These are phyloP conservation scores for Henicopernis longicauda DNA, from an alignment of 2,113 vertebrate species.

Conservation along the genomic window DNA sequence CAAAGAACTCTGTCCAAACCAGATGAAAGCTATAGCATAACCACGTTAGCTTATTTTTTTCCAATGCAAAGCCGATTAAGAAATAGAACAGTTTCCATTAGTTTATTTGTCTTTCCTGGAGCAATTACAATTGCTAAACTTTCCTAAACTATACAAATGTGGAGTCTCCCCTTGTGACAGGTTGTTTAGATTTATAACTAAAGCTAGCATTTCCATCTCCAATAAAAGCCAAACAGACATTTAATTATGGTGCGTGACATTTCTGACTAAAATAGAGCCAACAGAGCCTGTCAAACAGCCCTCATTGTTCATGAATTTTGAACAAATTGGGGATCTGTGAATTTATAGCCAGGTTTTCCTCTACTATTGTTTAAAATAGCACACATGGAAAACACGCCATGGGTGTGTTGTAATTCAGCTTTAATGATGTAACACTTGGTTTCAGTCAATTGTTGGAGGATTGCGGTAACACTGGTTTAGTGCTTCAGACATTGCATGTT, in stretches of 20 bases:
- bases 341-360: constrained; percentile 76
- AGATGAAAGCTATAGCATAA: constrained; percentile 47
- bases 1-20: neutral
- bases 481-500: constrained; percentile 74
- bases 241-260: constrained; percentile 84
- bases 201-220: constrained; percentile 69
- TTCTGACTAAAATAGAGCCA: constrained; percentile 85
- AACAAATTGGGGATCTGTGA: constrained; percentile 75
- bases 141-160: constrained; percentile 63
- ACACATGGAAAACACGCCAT: constrained; percentile 78
- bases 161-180: constrained; percentile 63
- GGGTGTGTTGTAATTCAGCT: constrained; percentile 73
- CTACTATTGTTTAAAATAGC: constrained; percentile 75
- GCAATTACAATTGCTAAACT: constrained; percentile 67
- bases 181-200: constrained; percentile 75
- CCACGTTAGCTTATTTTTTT: constrained; percentile 40
- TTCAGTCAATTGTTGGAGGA: constrained; percentile 76
- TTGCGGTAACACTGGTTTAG: constrained; percentile 68
- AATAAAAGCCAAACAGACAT: constrained; percentile 71
- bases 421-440: constrained; percentile 84
- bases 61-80: constrained; percentile 57
- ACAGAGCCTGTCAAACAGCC: constrained; percentile 70
- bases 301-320: constrained; percentile 68
- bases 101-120: constrained; percentile 74
- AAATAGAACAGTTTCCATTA: constrained; percentile 59